Percentiles rank a stretch among this genome's conserved stretches.
These are phyloP conservation scores for Furcifer pardalis DNA, from an alignment of 2,797 vertebrate genomes.

Conservation along the genomic window DNA sequence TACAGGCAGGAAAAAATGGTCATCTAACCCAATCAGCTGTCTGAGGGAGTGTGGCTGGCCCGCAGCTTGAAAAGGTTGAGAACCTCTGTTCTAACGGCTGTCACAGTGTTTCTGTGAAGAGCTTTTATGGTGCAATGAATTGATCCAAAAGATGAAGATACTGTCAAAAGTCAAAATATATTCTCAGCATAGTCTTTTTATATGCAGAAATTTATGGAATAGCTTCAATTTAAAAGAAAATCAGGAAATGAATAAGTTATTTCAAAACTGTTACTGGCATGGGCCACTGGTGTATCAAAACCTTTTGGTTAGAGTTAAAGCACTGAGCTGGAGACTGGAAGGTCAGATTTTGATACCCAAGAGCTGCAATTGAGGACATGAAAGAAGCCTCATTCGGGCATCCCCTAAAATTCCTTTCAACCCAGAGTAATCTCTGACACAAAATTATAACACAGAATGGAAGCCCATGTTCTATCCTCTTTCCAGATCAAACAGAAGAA, in stretches of 20 bases:
- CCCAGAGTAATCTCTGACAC: no score
- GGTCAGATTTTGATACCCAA: no score
- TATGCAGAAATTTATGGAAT: background rate
- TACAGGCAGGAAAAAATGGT: no score
- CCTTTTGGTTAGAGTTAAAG: background rate
- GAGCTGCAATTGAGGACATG: no score
- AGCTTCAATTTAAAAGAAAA: background rate
- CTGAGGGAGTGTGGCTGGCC: no score
- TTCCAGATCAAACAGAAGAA: slow-evolving; percentile 7
- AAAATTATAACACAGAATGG: background rate
- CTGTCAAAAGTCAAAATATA: background rate
- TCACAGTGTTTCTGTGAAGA: background rate
- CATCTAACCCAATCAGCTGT: no score
- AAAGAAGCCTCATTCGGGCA: no score
- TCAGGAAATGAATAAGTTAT: background rate
- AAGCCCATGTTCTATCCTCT: background rate
- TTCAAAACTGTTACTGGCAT: background rate
- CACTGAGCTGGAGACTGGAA: no score
- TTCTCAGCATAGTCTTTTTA: background rate
- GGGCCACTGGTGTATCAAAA: background rate
- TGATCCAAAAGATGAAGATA: no score
- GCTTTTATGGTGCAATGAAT: background rate
- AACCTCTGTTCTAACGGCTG: background rate
- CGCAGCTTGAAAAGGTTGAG: no score
- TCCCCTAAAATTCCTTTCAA: no score